Evolutionary conservation across 2,113 vertebrate genomes (phyloP).

Genomic region (Cyphomyrus plagiostoma): DNA sequence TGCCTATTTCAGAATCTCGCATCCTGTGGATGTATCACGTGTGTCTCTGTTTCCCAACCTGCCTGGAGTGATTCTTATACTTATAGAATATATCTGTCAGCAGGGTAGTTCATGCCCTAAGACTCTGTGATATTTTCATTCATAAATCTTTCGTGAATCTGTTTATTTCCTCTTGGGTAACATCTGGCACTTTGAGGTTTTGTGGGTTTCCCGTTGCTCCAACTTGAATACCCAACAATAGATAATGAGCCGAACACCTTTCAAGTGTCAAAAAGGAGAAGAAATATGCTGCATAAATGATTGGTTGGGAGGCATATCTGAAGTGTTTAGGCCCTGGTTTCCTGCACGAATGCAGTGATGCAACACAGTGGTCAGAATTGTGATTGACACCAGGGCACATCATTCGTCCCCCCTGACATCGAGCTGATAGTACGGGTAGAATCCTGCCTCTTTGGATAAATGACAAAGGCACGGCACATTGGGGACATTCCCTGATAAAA

Average conservation of each 20-base stretch:
- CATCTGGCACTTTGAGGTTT: neutral
- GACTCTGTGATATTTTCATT: neutral
- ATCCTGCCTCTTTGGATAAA: slow-evolving; percentile 2
- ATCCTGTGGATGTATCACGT: neutral
- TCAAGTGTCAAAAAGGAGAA: neutral
- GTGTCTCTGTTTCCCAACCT: neutral
- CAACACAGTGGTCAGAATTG: neutral
- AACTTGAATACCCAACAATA: neutral
- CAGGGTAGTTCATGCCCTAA: neutral
- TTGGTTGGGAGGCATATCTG: neutral
- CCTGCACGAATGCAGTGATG: neutral
- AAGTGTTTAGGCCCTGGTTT: neutral
- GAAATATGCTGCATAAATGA: neutral
- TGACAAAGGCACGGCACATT: neutral
- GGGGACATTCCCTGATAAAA: neutral
- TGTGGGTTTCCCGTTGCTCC: neutral
- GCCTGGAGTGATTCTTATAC: neutral
- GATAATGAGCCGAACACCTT: neutral
- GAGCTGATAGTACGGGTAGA: neutral
- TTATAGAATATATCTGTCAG: neutral
- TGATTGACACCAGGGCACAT: neutral
- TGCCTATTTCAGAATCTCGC: neutral
- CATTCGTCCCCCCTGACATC: neutral
- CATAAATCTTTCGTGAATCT: neutral
- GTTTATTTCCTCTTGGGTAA: neutral